Conservation (phyloP, 2,113 vertebrate genomes). For the Chamaetylas fuelleborni region DNA sequence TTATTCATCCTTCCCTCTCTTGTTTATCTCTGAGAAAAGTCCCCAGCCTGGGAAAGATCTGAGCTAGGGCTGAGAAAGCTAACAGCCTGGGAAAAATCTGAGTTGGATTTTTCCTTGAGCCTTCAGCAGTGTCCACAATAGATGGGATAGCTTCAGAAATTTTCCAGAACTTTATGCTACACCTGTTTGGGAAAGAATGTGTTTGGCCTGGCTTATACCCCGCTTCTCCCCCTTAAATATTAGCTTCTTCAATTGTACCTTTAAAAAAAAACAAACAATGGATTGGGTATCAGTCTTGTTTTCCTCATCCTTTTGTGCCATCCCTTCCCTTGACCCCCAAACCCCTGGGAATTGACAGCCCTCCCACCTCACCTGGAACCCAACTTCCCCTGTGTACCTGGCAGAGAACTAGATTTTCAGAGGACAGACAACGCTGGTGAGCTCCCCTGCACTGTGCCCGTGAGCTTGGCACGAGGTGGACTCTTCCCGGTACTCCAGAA, state of each 20-base stretch:
- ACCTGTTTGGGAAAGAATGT: neutral
- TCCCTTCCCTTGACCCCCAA: neutral
- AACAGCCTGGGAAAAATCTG: no score
- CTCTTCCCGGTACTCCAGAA: neutral
- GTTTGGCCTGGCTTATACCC: neutral
- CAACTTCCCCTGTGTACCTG: fast-evolving
- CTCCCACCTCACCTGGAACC: neutral
- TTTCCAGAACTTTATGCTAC: neutral
- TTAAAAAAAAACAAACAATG: neutral
- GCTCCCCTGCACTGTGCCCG: neutral
- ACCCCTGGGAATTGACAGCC: neutral
- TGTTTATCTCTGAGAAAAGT: no score
- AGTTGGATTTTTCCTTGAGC: no score
- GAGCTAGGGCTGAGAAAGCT: no score
- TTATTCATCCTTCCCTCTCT: no score
- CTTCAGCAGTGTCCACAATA: neutral
- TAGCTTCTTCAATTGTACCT: neutral
- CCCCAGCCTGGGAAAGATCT: no score
- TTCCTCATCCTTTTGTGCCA: neutral
- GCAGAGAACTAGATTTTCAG: neutral
- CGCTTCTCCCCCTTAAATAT: neutral
- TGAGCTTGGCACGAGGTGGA: neutral
- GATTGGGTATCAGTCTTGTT: neutral
- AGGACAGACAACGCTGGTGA: neutral
- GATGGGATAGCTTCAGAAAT: neutral